Percentiles rank a stretch among this genome's conserved stretches.
Evolutionary conservation across 2,113 vertebrate genomes (phyloP).

Genomic region (Perca flavescens): DNA sequence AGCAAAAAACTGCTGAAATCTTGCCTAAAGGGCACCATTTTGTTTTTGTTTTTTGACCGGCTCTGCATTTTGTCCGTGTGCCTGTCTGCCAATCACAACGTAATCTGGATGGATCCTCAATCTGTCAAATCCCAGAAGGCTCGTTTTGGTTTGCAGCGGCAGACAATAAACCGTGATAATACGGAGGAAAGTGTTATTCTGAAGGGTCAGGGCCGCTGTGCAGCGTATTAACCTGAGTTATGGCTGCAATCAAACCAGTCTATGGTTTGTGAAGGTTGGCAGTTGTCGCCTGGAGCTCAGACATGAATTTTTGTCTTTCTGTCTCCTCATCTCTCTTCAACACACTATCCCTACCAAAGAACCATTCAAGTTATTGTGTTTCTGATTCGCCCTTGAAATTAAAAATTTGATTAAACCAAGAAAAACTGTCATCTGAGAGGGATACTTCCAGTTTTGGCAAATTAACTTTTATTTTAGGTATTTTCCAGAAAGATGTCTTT

Average conservation of each 20-base stretch:
- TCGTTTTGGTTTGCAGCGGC: slow-evolving; percentile 13
- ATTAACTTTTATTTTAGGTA: not conserved
- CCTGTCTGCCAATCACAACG: slow-evolving; percentile 33
- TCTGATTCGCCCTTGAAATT: not conserved
- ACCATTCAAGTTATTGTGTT: not conserved
- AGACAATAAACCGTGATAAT: not conserved
- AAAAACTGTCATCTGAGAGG: not conserved
- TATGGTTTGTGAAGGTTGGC: slow-evolving; percentile 41
- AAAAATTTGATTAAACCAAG: not conserved
- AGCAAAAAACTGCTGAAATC: too few relatives aligned
- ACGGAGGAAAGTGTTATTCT: slow-evolving; percentile 1
- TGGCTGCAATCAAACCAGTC: slow-evolving; percentile 21
- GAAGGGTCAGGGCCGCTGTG: slow-evolving; percentile 28
- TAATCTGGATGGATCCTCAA: slow-evolving; percentile 37
- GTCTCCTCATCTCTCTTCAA: not conserved
- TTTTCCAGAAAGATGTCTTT: not conserved
- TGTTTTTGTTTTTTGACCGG: too few relatives aligned
- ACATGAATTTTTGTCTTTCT: slow-evolving; percentile 22
- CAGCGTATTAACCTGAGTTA: slow-evolving; percentile 42
- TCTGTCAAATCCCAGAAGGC: slow-evolving; percentile 50
- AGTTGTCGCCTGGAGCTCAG: slow-evolving; percentile 7
- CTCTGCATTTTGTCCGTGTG: not conserved
- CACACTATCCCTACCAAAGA: not conserved
- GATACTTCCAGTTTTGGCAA: not conserved
- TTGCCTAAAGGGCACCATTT: too few relatives aligned